Evolutionary conservation across 2,888 invertebrate species (phyloP).

Genomic region (Mantis religiosa): DNA sequence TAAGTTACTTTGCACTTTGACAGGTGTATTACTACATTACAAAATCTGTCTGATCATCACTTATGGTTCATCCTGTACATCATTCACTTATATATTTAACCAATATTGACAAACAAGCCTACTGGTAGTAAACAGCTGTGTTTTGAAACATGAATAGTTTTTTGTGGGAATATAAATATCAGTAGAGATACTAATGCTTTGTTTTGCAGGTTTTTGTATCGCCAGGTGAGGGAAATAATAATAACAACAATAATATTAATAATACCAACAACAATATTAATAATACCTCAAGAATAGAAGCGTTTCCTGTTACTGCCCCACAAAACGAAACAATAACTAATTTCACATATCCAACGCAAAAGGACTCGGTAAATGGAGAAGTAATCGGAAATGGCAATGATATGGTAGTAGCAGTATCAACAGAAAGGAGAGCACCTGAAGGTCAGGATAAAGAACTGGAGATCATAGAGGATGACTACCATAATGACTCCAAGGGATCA

Average conservation of each 20-base stretch:
- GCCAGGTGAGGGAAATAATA: not conserved
- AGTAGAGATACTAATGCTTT: too few relatives aligned
- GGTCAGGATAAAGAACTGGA: constrained; percentile 75
- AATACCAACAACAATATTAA: too few relatives aligned
- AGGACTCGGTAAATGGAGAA: constrained; percentile 10
- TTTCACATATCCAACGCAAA: not conserved
- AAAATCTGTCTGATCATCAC: too few relatives aligned
- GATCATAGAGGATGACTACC: constrained; percentile 41
- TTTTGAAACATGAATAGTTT: too few relatives aligned
- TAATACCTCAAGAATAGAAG: not conserved
- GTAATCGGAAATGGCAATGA: not conserved
- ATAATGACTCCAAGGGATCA: constrained; percentile 18
- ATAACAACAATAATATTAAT: too few relatives aligned
- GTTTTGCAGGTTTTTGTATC: constrained; percentile 13
- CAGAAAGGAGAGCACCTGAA: constrained; percentile 66
- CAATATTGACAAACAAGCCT: too few relatives aligned
- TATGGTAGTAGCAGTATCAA: constrained; percentile 3
- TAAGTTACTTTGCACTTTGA: too few relatives aligned
- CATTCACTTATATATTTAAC: too few relatives aligned
- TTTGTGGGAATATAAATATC: too few relatives aligned
- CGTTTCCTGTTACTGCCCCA: not conserved
- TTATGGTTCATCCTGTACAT: too few relatives aligned
- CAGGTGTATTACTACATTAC: too few relatives aligned
- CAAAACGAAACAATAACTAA: not conserved
- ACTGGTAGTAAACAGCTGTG: too few relatives aligned